Evolutionary conservation across 2,797 vertebrate species (phyloP).

Genomic region (Sternotherus odoratus): DNA sequence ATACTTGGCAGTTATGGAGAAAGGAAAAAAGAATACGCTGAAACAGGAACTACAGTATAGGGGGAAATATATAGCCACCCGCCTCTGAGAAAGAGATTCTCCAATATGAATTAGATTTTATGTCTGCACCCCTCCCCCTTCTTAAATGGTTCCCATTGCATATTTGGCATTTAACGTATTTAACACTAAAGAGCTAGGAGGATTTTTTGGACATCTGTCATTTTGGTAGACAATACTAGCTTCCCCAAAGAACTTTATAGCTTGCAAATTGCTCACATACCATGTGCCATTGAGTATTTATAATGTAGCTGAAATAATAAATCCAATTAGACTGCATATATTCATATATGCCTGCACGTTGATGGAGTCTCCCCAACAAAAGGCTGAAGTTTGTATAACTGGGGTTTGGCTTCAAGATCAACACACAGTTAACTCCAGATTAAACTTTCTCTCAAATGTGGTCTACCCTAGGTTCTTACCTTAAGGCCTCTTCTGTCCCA

Average conservation of each 20-base stretch:
- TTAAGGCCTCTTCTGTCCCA: not conserved
- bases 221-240: constrained; percentile 75
- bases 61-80: constrained; percentile 4
- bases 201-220: constrained; percentile 44
- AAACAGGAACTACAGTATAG: constrained; percentile 6
- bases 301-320: constrained; percentile 78
- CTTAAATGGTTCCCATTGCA: constrained; percentile 20
- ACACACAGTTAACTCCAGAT: not conserved
- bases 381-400: accelerated
- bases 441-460: not conserved
- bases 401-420: not conserved
- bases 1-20: constrained; percentile 32
- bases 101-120: not conserved
- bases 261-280: constrained; percentile 67
- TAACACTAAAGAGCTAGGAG: constrained; percentile 54
- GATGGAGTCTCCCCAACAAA: not conserved
- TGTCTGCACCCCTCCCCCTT: not conserved
- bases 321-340: constrained; percentile 76
- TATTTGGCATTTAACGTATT: constrained; percentile 69
- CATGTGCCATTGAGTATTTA: constrained; percentile 75
- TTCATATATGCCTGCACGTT: constrained; percentile 51
- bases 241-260: constrained; percentile 76
- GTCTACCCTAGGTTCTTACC: not conserved
- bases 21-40: constrained; percentile 44
- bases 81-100: constrained; percentile 30